Evolutionary conservation across 2,888 invertebrate species (phyloP), one percentile per base, ranked within the genome.

Genomic region (Axea sp.): DNA sequence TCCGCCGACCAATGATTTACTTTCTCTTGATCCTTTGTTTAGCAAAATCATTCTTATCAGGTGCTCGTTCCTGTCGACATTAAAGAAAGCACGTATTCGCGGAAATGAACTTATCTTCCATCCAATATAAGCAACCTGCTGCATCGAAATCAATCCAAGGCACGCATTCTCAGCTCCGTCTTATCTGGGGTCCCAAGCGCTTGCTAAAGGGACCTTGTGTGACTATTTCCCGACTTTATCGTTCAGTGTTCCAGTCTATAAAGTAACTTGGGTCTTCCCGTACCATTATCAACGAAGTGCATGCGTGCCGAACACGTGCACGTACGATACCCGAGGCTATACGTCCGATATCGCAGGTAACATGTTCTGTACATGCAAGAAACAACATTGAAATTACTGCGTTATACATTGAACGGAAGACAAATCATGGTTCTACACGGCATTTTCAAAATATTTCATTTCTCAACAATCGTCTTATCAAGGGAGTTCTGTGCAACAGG

Each of bases 251-350:
- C 33, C 67, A 71, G 62, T 71, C 71, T 67, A 67, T 75, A 75
- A 71, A 71, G 71, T 65, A 71, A 53, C 65, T 57, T 45, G 37
- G 59, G 6, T 67, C 67, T 53, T 73, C 60, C 43, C 30, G 24
- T 45, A 57, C 60, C 49, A 75, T 71, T 75, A 75, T 75, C 69
- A 65, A 60, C 55, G 43, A 65, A 71, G 73, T 67, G 73, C 74
- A 69, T 74, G 74, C 69, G 64, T 74, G 51, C 59, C 45, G 69
- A 59, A 74, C 73, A 73, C 73, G 68, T 73, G 73, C 51, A 62
- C 43, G 37, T 69, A 59, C 62, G 72, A 72, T 71, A 65, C 59
- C 55, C 43, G 60, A 55, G 60, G 59, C 60, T 65, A 49, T 30
- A 69, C 45, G 49, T 57, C 43, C 57, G 64, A 59, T 72, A 64